These are phyloP conservation scores for Lemur catta DNA, from an alignment of 2,797 vertebrate genomes.

Conservation along the genomic window DNA sequence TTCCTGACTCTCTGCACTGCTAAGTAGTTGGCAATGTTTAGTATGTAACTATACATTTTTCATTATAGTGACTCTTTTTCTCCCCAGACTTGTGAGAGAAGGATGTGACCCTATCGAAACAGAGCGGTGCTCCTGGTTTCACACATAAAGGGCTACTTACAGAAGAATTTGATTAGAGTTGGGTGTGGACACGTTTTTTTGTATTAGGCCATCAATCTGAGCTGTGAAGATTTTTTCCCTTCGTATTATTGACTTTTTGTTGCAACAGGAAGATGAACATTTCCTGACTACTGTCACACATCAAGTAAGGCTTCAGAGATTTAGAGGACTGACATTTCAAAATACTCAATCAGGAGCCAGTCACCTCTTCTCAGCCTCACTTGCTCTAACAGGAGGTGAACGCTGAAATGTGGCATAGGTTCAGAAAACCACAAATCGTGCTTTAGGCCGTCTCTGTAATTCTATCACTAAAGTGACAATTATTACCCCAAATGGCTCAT, in stretches of 20 bases:
- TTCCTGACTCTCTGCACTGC: constrained; percentile 61
- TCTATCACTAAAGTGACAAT: constrained; percentile 32
- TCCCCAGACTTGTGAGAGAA: constrained; percentile 27
- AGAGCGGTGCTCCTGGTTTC: constrained; percentile 24
- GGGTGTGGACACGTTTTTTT: neutral
- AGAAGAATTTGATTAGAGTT: constrained; percentile 41
- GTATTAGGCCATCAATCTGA: constrained; percentile 38
- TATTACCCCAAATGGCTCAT: constrained; percentile 12
- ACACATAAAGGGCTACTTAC: constrained; percentile 11
- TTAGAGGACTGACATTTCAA: constrained; percentile 39
- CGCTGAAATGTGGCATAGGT: neutral
- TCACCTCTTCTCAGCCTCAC: neutral
- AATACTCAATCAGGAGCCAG: neutral
- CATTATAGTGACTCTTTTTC: constrained; percentile 39
- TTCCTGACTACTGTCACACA: neutral
- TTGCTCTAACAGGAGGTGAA: neutral
- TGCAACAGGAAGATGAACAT: constrained; percentile 40
- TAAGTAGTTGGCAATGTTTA: constrained; percentile 71
- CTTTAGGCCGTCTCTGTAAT: constrained; percentile 2
- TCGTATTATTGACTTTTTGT: constrained; percentile 45
- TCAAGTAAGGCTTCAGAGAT: neutral
- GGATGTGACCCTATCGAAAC: neutral
- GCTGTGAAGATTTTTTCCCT: constrained; percentile 43
- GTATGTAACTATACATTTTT: constrained; percentile 52
- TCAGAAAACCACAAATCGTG: constrained; percentile 42